Base-by-base conservation (phyloP, 64 coral and sea anemone species). In the Pachyseris speciosa region DNA sequence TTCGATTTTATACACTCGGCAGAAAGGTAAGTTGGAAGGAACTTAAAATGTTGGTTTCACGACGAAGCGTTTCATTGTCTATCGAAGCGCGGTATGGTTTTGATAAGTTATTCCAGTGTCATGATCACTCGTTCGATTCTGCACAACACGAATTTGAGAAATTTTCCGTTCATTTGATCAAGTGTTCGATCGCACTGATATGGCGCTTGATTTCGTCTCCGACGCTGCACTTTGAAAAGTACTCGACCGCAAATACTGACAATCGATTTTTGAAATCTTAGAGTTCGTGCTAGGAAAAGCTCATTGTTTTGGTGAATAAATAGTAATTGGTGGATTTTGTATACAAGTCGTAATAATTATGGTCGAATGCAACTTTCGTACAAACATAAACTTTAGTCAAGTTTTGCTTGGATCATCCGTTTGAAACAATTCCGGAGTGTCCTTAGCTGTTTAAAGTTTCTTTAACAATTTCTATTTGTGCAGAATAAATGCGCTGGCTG, bases 251-350 rank as follows among this genome's bases (percentile, higher is more conserved):
- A 4, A 63, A 22, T 25, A 22, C 34, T 40, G 30, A 1, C 48
- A 61, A 19, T 26, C 19, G 32, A 26, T 53, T 10, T 61, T 59
- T 39, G n/a, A 40, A 11, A 20, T 6, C 34, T 38, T 22, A 8
- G 53, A 81, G 40, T 41, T n/a, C 75, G 15, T 78, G 75, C 48
- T 27, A 33, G 47, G 26, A 78, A 55, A 78, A 78, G 49, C 24
- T 81, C 49, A 41, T 81, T 81, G 77, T 81, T 60, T 38, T 60
- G 17, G 34, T 61, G 77, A 38, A 80, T 37, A 27, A 81, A 61
- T 81, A 81, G 12, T 53, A 30, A 58, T 27, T 37, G 77, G 22
- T 20, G 19, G 36, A 80, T n/a, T 36, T 80, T 37, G 77, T 81
- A 81, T 24, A 63, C 77, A 81, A 63, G 29, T 67, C 16, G 2